Evolutionary conservation across 1,140 invertebrate species (phyloP).

Genomic region (Lethocerus indicus): DNA sequence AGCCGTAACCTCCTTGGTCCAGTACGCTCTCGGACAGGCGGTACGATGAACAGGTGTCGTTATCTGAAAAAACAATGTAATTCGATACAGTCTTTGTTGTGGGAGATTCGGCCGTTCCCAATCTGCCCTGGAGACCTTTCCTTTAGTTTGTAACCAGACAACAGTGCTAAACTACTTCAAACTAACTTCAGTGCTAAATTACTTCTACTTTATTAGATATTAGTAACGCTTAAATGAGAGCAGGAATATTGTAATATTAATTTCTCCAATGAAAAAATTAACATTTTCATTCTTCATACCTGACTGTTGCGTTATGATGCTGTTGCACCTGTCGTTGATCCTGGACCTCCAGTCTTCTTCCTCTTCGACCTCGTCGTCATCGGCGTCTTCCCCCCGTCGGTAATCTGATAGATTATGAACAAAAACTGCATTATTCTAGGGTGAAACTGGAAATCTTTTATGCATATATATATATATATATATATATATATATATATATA

Average conservation of each 20-base stretch:
- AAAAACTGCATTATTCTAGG: no score
- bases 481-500: no score
- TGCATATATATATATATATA: no score
- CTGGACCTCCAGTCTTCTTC: not conserved
- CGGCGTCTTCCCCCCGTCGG: no score
- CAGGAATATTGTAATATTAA: not conserved
- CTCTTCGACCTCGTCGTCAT: no score
- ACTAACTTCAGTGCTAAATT: no score
- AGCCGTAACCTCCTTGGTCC: no score
- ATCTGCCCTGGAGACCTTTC: not conserved
- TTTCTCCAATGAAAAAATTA: no score
- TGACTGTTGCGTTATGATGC: not conserved
- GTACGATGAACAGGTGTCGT: conserved; percentile 15
- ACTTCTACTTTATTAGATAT: no score
- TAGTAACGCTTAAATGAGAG: not conserved
- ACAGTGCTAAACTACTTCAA: not conserved
- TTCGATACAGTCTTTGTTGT: not conserved
- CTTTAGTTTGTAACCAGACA: not conserved
- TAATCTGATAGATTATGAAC: no score
- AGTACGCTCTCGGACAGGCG: conserved; percentile 13
- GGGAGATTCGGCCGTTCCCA: not conserved
- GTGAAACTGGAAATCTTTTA: no score
- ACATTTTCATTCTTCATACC: not conserved
- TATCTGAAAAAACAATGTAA: conserved; percentile 8
- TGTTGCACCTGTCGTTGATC: not conserved